phyloP scores from a whole-genome alignment of 2,797 vertebrate genomes.

The Tympanoctomys barrerae region DNA sequence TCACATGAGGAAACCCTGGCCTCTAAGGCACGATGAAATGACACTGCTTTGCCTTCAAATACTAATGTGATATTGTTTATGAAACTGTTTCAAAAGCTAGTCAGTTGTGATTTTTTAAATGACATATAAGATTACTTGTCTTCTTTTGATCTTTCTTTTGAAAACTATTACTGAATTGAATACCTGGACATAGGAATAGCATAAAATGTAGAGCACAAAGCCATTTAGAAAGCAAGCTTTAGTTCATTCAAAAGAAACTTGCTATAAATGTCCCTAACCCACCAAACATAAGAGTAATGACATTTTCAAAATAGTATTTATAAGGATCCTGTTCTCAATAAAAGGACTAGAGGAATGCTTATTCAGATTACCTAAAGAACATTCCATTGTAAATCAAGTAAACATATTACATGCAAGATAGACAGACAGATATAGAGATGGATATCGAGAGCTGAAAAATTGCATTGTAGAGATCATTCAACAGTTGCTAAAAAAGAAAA shows the following conservation, averaged over 20 bases:
- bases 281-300: constrained; percentile 33
- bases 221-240: neutral
- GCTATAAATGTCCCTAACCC: neutral
- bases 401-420: neutral
- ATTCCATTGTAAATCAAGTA: constrained; percentile 33
- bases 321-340: neutral
- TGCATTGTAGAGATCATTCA: neutral
- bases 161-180: constrained; percentile 40
- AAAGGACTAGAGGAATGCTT: neutral
- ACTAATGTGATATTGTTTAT: constrained; percentile 33
- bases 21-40: constrained; percentile 19
- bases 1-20: constrained; percentile 20
- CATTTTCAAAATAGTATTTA: constrained; percentile 31
- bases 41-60: constrained; percentile 15
- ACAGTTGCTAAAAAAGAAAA: constrained; percentile 45
- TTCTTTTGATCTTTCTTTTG: constrained; percentile 50
- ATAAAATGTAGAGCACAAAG: constrained; percentile 1
- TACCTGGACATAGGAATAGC: neutral
- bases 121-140: constrained; percentile 22
- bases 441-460: neutral
- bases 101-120: constrained; percentile 45
- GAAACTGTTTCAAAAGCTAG: neutral
- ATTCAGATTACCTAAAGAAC: neutral
- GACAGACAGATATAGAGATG: neutral
- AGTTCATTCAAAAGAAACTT: constrained; percentile 35